Evolutionary conservation across 2,888 invertebrate species (phyloP), one percentile per base, ranked within the genome.

Genomic region (Blastobasis adustella): DNA sequence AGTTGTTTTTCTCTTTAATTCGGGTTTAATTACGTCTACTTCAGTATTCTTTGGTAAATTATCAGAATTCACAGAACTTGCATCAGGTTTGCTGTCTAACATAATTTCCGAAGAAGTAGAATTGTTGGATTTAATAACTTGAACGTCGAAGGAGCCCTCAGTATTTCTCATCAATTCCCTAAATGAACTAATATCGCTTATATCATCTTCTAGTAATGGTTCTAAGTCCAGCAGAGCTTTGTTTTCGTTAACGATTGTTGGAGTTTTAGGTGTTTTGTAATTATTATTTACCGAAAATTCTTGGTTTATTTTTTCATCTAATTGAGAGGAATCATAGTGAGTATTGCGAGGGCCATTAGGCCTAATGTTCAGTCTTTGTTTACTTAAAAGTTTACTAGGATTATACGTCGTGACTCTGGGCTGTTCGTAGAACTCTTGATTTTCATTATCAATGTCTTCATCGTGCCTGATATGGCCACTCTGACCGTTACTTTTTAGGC

Each of bases 151-250:
- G 41, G 89, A 89, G 6, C 71, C 82, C 58, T 83, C 71, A 50
- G 73, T 79, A 60, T 84, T 86, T 66, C 86, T 89, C 82, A 88
- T 82, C 42, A 88, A 63, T 61, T 89, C 88, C 58, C 85, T 83
- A 56, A 87, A 89, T 39, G 86, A 79, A 60, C 77, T 81, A 46
- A 84, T 69, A 55, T 89, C 89, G 61, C 90, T 88, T 51, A 90
- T 89, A 46, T 90, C 90, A 63, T 91, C 91, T 75, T 91, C 91
- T 39, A 91, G 79, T 52, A 91, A 71, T 6, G 91, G 89, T 65
- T 90, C 91, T 60, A 91, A 76, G 64, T 91, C 90, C 60, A 90
- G 70, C 45, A 89, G 67, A n/a, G 82, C 78, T 65, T 87, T 89
- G 56, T 83, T 85, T 73, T 89, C 89, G 6, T 87, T 88, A 10